Percentiles rank a stretch among this genome's conserved stretches.
phyloP scores from a whole-genome alignment of 1,140 invertebrate species.

The Theocolax elegans region DNA sequence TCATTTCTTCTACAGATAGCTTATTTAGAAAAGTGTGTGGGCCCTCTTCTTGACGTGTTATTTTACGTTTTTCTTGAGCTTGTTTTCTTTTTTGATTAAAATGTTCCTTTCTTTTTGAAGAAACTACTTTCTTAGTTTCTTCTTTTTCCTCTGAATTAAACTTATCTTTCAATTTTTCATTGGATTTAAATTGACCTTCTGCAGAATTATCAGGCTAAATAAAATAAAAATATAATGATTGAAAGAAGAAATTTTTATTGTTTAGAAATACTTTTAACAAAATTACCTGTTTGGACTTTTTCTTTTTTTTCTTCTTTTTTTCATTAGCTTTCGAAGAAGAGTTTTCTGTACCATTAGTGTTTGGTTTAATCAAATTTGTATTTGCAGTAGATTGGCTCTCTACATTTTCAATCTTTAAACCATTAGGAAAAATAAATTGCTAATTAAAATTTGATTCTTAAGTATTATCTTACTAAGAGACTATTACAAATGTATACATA shows the following conservation, averaged over 20 bases:
- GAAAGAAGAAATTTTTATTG: not conserved
- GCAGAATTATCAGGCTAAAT: not conserved
- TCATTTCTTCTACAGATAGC: slow-evolving; percentile 45
- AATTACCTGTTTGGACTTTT: slow-evolving; percentile 14
- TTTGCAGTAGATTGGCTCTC: too few relatives aligned
- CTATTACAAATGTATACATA: too few relatives aligned
- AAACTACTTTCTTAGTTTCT: not conserved
- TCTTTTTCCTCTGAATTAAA: not conserved
- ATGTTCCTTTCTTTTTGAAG: not conserved
- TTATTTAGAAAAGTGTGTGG: slow-evolving; percentile 31
- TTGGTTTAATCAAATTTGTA: too few relatives aligned
- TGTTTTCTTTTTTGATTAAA: not conserved
- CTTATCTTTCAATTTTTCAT: slow-evolving; percentile 1
- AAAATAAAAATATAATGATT: slow-evolving; percentile 2
- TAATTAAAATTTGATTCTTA: too few relatives aligned
- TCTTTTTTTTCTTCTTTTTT: slow-evolving; percentile 17
- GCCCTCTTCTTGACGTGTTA: not conserved
- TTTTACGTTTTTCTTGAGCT: slow-evolving; percentile 20
- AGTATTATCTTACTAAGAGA: too few relatives aligned
- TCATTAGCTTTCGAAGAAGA: slow-evolving; percentile 16
- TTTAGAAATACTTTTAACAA: not conserved
- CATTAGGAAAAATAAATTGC: too few relatives aligned
- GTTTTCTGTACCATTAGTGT: too few relatives aligned
- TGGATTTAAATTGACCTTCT: not conserved
- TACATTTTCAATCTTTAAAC: too few relatives aligned